Conservation (phyloP, 2,797 vertebrate genomes). For the Pelobates cultripes region DNA sequence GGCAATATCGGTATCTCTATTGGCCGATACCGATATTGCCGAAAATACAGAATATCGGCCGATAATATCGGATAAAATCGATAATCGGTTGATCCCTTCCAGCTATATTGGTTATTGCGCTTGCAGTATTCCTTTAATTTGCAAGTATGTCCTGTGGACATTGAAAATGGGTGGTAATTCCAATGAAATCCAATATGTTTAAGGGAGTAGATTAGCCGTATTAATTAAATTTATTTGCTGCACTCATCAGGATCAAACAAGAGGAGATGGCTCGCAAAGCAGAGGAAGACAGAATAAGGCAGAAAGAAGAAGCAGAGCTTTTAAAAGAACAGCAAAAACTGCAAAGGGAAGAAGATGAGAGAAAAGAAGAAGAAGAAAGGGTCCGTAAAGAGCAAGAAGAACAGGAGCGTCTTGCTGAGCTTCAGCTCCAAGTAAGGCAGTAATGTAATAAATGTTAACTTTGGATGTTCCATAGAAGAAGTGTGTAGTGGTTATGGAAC, state of each 20-base stretch:
- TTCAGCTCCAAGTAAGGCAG: constrained; percentile 78
- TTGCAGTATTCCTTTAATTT: too few species aligned
- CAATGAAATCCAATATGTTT: not conserved
- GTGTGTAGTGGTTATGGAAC: too few species aligned
- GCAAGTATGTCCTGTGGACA: too few species aligned
- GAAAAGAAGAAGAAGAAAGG: constrained; percentile 76
- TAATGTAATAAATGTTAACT: not conserved
- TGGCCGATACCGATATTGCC: too few species aligned
- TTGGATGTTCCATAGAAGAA: too few species aligned
- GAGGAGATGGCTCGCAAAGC: constrained; percentile 61
- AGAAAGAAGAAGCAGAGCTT: constrained; percentile 70
- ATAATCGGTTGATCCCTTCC: too few species aligned
- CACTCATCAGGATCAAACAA: constrained; percentile 59
- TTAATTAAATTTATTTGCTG: not conserved
- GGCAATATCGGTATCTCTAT: too few species aligned
- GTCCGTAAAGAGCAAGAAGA: constrained; percentile 74
- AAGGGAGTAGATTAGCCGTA: not conserved
- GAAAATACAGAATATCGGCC: too few species aligned
- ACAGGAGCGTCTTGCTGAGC: constrained; percentile 74
- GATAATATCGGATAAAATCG: too few species aligned
- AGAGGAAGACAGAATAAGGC: constrained; percentile 51
- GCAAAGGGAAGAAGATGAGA: constrained; percentile 73
- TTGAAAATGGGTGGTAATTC: too few species aligned
- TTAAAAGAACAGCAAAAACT: constrained; percentile 75
- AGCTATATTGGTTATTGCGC: too few species aligned